These are phyloP conservation scores for Chelon auratus DNA, from an alignment of 2,797 vertebrate genomes.

Conservation along the genomic window DNA sequence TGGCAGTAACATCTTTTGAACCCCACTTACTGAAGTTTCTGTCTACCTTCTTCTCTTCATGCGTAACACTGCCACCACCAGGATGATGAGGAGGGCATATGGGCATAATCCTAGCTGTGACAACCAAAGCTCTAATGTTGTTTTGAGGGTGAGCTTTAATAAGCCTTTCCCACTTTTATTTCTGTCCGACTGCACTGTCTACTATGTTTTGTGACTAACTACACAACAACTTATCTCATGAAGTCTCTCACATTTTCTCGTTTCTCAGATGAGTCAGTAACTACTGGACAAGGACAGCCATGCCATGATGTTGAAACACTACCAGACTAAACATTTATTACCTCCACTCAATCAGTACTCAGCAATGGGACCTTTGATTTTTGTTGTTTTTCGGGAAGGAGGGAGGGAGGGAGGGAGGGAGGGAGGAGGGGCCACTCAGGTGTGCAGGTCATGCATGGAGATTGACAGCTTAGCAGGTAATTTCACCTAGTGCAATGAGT, in stretches of 20 bases:
- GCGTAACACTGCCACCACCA: conserved; percentile 79
- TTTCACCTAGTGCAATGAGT: conserved; percentile 1
- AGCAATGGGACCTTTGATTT: conserved; percentile 62
- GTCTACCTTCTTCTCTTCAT: conserved; percentile 76
- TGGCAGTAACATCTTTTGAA: conserved; percentile 18
- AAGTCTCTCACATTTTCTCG: background rate
- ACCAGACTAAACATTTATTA: conserved; percentile 94
- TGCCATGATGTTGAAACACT: conserved; percentile 92
- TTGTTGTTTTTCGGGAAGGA: conserved; percentile 17
- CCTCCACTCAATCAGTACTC: conserved; percentile 74
- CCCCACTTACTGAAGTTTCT: conserved; percentile 38
- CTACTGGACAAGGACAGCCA: conserved; percentile 95
- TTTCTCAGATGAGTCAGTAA: conserved; percentile 92
- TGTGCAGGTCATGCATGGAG: conserved; percentile 75
- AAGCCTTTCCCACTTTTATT: conserved; percentile 9
- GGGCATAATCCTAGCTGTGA: conserved; percentile 93
- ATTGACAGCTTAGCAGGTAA: conserved; percentile 79
- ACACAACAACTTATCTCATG: background rate
- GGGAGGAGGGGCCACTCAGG: conserved; percentile 62
- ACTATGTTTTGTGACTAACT: background rate
- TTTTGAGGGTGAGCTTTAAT: conserved; percentile 92
- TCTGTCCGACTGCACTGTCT: background rate
- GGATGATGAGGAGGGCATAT: conserved; percentile 99
- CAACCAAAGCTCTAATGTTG: conserved; percentile 95
- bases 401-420: conserved; percentile 17